A percentile compares a stretch with the other conserved stretches of the same genome.
Conservation (phyloP, 1,140 invertebrate genomes). For the Oryzaephilus surinamensis region DNA sequence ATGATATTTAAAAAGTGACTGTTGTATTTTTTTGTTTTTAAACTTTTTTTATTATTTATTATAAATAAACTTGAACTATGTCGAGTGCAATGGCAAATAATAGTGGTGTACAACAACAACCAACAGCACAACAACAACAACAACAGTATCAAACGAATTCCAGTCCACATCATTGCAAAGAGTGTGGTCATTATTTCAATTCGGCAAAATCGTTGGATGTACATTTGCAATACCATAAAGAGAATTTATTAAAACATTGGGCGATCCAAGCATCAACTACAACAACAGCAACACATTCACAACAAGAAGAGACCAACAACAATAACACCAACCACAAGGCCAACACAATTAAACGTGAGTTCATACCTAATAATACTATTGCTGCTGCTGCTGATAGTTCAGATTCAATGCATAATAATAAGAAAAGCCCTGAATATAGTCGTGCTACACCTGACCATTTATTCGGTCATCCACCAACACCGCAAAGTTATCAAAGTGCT, state of each 20-base stretch:
- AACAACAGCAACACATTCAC: conserved; percentile 27
- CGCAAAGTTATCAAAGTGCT: conserved; percentile 48
- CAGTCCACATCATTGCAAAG: conserved; percentile 53
- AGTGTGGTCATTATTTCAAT: conserved; percentile 62
- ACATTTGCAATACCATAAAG: conserved; percentile 67
- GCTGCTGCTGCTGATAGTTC: conserved; percentile 51
- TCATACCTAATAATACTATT: conserved; percentile 35
- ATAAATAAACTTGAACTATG: conserved; percentile 6
- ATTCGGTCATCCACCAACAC: conserved; percentile 47
- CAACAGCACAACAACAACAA: conserved; percentile 13
- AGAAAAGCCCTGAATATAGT: conserved; percentile 44
- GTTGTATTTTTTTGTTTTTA: conserved; percentile 29
- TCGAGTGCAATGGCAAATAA: conserved; percentile 29
- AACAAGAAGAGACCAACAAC: conserved; percentile 50
- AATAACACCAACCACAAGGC: conserved; percentile 50
- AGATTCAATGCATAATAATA: conserved; percentile 46
- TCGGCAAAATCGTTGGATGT: conserved; percentile 63
- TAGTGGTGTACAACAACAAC: conserved; percentile 17
- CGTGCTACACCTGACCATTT: conserved; percentile 44
- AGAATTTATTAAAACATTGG: conserved; percentile 65
- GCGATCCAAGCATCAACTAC: too few relatives aligned
- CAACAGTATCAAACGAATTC: conserved; percentile 24
- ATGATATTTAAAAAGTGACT: conserved; percentile 27
- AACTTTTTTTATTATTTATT: conserved; percentile 22
- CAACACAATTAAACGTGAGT: conserved; percentile 37